Evolutionary conservation across 2,113 vertebrate species (phyloP), one percentile per base, ranked within the genome.

Genomic region (Apodemus sylvaticus): DNA sequence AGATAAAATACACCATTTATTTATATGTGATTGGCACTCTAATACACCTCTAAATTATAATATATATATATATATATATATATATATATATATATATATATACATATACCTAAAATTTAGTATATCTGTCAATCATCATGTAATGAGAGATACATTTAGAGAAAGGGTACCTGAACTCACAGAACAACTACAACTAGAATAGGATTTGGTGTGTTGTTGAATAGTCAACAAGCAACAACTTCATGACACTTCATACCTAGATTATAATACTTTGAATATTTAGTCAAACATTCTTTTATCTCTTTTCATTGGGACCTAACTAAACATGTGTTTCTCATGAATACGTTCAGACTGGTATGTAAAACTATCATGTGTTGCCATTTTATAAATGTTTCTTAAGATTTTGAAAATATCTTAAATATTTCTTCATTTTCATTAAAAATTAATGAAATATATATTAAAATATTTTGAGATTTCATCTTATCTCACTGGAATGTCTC

Each of bases 331-430:
- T 98, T 97, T 98, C 98, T 98, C 97, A 98, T 99, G 99, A 99
- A 99, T 99, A 98, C 99, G 98, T 78, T 51, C 45, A 51, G 99
- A 98, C 99, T 99, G 98, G 98, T 99, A 99, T 98, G 98, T 98
- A 99, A 99, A 99, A 98, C 97, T 98, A 99, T 98, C 97, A 98
- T 99, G 97, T 7, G 22, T 22, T 22, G 60, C 5, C 60, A 66
- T 98, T 98, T 96, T 98, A 98, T 98, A 98, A 81, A 98, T 98
- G 88, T 93, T 98, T 97, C 98, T 98, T 98, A 97, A 98, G 98
- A 97, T 98, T 98, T 98, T 98, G 98, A 98, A 83, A 60, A 3
- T 78, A 53, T 53, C 31, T 53, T 78, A 29, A 78, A 36, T 78
- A 53, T 78, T 34, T 53, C 48, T 78, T 78, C 29, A 78, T 53